A percentile compares a stretch with the other conserved stretches of the same genome.
These are phyloP conservation scores for Trichomalopsis sarcophagae DNA, from an alignment of 1,140 invertebrate species.

Conservation along the genomic window DNA sequence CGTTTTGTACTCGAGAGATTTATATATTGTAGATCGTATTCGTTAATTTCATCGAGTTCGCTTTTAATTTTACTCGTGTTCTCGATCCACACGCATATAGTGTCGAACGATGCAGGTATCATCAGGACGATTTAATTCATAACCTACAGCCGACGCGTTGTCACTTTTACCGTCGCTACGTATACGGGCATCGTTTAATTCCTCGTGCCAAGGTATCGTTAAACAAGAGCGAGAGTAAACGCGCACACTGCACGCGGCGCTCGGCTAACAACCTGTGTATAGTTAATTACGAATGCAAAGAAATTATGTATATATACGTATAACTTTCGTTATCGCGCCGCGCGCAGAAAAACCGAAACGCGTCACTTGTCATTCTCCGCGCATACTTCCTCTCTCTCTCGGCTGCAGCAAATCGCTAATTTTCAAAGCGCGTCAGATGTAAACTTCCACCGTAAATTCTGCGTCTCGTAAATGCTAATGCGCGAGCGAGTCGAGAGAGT, in stretches of 20 bases:
- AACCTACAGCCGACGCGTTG: background rate
- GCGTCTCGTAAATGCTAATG: slow-evolving; percentile 39
- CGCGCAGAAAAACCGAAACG: background rate
- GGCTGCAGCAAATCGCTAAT: background rate
- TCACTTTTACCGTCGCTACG: background rate
- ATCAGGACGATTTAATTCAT: no score
- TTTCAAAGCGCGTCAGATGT: slow-evolving; percentile 17
- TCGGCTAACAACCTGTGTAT: no score
- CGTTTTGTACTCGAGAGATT: no score
- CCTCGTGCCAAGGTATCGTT: background rate
- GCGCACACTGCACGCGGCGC: no score
- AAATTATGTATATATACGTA: background rate
- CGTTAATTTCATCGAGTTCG: background rate
- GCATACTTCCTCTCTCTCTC: background rate
- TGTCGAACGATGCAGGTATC: no score
- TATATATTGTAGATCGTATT: no score
- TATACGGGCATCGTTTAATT: slow-evolving; percentile 2
- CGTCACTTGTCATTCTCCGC: no score
- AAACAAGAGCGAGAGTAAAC: background rate
- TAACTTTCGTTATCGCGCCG: no score
- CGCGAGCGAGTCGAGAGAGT: background rate
- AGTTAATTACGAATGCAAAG: background rate
- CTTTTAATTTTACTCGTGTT: slow-evolving; percentile 1
- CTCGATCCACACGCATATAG: no score
- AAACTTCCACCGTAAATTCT: slow-evolving; percentile 30